These are phyloP conservation scores for Antechinus flavipes DNA, from an alignment of 2,113 vertebrate genomes.

Conservation along the genomic window DNA sequence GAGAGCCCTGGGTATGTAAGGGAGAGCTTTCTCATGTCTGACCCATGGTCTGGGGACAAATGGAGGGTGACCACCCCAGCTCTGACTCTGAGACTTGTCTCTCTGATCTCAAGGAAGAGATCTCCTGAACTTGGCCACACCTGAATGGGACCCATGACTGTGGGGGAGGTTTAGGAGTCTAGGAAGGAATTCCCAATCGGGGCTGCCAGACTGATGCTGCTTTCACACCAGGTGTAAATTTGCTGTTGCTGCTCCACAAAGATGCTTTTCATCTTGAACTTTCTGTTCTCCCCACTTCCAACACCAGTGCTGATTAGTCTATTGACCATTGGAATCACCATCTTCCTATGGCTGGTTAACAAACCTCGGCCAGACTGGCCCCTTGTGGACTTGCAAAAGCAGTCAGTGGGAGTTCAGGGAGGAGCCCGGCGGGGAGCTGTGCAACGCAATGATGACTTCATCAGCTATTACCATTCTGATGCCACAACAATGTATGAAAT, in stretches of 20 bases:
- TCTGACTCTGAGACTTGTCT: neutral
- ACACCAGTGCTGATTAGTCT: conserved; percentile 89
- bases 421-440: conserved; percentile 89
- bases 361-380: conserved; percentile 86
- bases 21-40: conserved; percentile 53
- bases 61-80: neutral
- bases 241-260: conserved; percentile 78
- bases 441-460: conserved; percentile 86
- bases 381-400: conserved; percentile 88
- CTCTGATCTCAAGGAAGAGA: conserved; percentile 23
- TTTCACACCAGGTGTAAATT: conserved; percentile 67
- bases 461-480: conserved; percentile 87
- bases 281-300: conserved; percentile 93
- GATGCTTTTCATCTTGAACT: conserved; percentile 92
- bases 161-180: neutral
- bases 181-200: conserved; percentile 8
- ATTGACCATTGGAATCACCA: conserved; percentile 84
- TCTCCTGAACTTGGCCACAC: neutral
- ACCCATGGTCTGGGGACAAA: neutral
- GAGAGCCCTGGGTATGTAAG: conserved; percentile 34
- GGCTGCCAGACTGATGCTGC: conserved; percentile 36
- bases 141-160: conserved; percentile 17
- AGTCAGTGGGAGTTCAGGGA: conserved; percentile 90
- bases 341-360: conserved; percentile 90
- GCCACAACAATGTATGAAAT: conserved; percentile 92